Conservation (phyloP, 2,888 invertebrate species). For the Norana najaformis region DNA sequence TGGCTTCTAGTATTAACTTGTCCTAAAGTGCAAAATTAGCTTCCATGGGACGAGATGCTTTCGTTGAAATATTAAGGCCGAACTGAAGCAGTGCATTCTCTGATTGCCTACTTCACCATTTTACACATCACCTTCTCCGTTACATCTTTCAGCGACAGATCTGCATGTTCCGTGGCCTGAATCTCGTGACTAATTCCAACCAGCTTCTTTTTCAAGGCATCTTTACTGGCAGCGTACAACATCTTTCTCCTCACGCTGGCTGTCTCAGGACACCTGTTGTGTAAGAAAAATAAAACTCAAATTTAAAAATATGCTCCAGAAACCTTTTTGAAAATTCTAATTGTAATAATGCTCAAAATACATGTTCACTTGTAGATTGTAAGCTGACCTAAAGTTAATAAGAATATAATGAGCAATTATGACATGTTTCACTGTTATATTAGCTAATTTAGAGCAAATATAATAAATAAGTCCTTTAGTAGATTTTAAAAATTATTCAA, state of each 20-base stretch:
- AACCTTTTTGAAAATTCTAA: background rate
- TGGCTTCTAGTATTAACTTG: slow-evolving; percentile 5
- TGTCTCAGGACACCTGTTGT: slow-evolving; percentile 37
- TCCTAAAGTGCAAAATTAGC: slow-evolving; percentile 18
- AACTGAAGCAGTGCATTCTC: background rate
- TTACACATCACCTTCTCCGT: slow-evolving; percentile 34
- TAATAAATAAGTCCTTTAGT: too few species aligned
- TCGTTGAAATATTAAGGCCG: background rate
- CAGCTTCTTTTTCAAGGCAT: slow-evolving; percentile 39
- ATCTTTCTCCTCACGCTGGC: slow-evolving; percentile 36
- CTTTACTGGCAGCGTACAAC: slow-evolving; percentile 39
- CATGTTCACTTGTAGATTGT: background rate
- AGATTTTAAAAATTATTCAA: background rate
- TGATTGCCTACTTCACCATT: slow-evolving; percentile 30
- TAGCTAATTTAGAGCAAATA: too few species aligned
- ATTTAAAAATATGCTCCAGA: background rate
- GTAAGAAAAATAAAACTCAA: background rate
- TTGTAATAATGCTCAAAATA: background rate
- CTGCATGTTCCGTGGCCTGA: slow-evolving; percentile 35
- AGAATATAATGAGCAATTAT: background rate
- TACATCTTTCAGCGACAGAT: slow-evolving; percentile 33
- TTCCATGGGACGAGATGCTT: slow-evolving; percentile 17
- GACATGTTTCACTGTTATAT: too few species aligned
- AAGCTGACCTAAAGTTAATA: background rate
- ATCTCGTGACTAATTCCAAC: slow-evolving; percentile 35